phyloP scores from a whole-genome alignment of 1,140 invertebrate genomes.

The Drosophila paulistorum region DNA sequence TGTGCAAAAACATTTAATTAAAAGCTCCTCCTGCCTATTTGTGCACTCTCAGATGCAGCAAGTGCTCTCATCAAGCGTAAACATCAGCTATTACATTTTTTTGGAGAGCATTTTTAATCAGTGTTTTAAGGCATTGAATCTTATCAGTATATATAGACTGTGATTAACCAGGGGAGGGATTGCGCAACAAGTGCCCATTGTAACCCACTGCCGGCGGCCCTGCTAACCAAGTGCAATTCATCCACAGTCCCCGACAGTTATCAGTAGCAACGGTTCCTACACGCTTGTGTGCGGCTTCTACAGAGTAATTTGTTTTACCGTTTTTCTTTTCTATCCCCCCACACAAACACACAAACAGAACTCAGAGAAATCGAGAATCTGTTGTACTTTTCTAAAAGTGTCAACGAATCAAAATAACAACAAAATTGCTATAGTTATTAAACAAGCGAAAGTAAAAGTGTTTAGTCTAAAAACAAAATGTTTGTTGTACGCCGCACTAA shows the following conservation, averaged over 20 bases:
- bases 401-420: background rate
- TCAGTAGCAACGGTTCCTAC: constrained; percentile 14
- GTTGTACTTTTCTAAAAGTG: constrained; percentile 11
- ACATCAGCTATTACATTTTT: background rate
- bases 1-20: constrained; percentile 37
- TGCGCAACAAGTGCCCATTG: constrained; percentile 1
- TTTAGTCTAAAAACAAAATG: constrained; percentile 37
- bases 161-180: constrained; percentile 1
- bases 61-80: background rate
- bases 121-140: constrained; percentile 33
- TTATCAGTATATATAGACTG: constrained; percentile 10
- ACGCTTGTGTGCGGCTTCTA: background rate
- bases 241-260: background rate
- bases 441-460: constrained; percentile 5
- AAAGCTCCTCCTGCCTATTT: background rate
- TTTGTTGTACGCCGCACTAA: constrained; percentile 61
- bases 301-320: background rate
- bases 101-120: constrained; percentile 29
- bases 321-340: background rate
- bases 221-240: constrained; percentile 6
- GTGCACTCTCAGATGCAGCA: constrained; percentile 7
- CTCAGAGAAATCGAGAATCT: background rate
- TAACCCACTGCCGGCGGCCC: background rate
- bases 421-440: constrained; percentile 25
- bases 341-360: too few relatives aligned